Base-by-base conservation (phyloP, 2,888 invertebrate species). In the Perizoma affinitatum region DNA sequence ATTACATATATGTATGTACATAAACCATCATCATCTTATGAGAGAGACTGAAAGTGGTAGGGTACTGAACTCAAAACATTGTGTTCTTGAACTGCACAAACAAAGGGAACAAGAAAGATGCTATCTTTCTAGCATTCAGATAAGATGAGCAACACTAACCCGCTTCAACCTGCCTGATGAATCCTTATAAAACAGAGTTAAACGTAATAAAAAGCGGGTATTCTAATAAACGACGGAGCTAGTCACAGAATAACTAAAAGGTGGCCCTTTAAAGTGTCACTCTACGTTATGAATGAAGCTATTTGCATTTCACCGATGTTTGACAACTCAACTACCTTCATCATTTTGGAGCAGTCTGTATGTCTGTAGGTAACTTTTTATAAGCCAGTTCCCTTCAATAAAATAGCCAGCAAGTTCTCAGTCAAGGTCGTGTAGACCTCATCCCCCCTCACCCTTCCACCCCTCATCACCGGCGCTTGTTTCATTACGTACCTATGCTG, bases 101-200 rank as follows among this genome's bases (percentile, higher is more conserved):
- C 22, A 22, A 42, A 42, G 10, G 10, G 10, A 42, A 6, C 4
- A n/a, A 41, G 41, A n/a, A 6, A 41, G 41, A n/a, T 9, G n/a
- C 42, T 10, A 4, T 10, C n/a, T 42, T 10, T 43, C 5, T 22
- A 6, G 45, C 5, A 45, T 45, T 45, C 45, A 22, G 45, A 33
- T 42, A 45, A 35, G 35, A 48, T 36, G 5, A 48, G 48, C 46
- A 3, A 5, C 34, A 34, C 10, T 36, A 10, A 0, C 38, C 48
- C 38, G 11, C 41, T 33, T 6, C 35, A 42, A 34, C 46, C 46
- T 11, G 58, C 43, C 36, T 36, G 42, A 40, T 54, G 61, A 66
- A 66, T 61, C 44, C 8, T 22, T 53, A 48, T 58, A 53, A 43
- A 53, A 52, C 58, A 44, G 46, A 46, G 51, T 38, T 41, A 48